Evolutionary conservation across 2,113 vertebrate species (phyloP).

Genomic region (Alectura lathami): DNA sequence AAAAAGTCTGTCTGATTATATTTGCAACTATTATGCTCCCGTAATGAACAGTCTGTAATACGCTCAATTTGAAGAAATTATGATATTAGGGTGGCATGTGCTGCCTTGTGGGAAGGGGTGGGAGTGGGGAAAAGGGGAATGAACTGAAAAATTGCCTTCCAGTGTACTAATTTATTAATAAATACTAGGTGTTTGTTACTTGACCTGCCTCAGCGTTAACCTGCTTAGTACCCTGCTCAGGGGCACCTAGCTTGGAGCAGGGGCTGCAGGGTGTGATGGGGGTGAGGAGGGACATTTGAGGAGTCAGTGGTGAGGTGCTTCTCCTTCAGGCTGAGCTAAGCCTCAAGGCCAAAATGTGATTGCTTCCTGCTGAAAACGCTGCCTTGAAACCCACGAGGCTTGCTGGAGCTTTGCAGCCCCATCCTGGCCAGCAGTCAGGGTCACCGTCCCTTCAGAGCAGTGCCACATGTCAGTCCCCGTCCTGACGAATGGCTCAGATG

Average conservation of each 20-base stretch:
- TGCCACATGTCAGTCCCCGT: accelerated
- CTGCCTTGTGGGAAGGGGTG: conserved; percentile 49
- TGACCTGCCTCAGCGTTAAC: conserved; percentile 54
- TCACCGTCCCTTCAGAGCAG: accelerated
- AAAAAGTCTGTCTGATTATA: conserved; percentile 76
- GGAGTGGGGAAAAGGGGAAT: conserved; percentile 45
- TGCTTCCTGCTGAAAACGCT: neutral
- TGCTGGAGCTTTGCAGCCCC: neutral
- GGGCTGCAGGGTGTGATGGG: neutral
- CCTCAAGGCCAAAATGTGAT: neutral
- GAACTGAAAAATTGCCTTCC: conserved; percentile 81
- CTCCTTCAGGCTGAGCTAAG: neutral
- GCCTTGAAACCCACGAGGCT: accelerated
- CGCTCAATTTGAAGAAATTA: conserved; percentile 50
- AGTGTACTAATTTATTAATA: conserved; percentile 87
- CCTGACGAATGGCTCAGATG: neutral
- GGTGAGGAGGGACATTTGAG: neutral
- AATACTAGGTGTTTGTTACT: conserved; percentile 85
- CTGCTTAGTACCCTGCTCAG: neutral
- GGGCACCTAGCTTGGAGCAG: neutral
- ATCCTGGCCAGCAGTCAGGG: neutral
- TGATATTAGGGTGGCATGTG: conserved; percentile 7
- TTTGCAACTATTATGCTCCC: conserved; percentile 74
- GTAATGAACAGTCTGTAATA: conserved; percentile 60
- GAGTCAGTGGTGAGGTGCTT: neutral